Conservation (phyloP, 2,113 vertebrate species). For the Hirundichthys speculiger region DNA sequence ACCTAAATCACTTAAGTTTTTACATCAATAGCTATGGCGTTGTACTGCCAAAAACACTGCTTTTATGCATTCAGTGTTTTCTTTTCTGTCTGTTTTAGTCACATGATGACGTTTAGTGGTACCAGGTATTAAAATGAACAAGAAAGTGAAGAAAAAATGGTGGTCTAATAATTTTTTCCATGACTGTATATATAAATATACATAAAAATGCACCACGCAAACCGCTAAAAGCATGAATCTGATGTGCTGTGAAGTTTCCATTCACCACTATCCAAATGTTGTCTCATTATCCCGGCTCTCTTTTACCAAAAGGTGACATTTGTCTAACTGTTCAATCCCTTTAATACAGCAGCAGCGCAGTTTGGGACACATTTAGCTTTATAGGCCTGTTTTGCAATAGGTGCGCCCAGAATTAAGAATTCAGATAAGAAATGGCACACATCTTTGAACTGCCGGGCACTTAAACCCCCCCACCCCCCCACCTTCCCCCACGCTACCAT, state of each 20-base stretch:
- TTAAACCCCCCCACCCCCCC: constrained; percentile 46
- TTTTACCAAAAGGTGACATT: constrained; percentile 60
- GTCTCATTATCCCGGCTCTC: constrained; percentile 35
- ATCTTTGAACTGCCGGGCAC: constrained; percentile 67
- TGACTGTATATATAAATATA: too few species aligned
- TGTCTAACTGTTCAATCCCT: constrained; percentile 60
- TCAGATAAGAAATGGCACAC: constrained; percentile 69
- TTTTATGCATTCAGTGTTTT: too few species aligned
- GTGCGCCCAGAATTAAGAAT: constrained; percentile 64
- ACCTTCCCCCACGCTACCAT: constrained; percentile 47
- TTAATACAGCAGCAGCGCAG: constrained; percentile 35
- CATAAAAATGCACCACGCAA: constrained; percentile 27
- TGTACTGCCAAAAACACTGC: too few species aligned
- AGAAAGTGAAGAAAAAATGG: too few species aligned
- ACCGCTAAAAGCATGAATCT: constrained; percentile 18
- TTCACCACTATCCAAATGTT: constrained; percentile 17
- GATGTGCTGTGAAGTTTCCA: constrained; percentile 34
- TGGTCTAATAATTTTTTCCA: too few species aligned
- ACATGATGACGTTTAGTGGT: too few species aligned
- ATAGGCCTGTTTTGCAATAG: constrained; percentile 55
- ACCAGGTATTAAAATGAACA: too few species aligned
- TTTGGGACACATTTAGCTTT: constrained; percentile 67
- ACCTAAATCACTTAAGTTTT: too few species aligned
- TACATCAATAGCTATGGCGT: too few species aligned
- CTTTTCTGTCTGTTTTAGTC: too few species aligned